Evolutionary conservation across 2,797 vertebrate genomes (phyloP).

Genomic region (Ctenosaura bakeri): DNA sequence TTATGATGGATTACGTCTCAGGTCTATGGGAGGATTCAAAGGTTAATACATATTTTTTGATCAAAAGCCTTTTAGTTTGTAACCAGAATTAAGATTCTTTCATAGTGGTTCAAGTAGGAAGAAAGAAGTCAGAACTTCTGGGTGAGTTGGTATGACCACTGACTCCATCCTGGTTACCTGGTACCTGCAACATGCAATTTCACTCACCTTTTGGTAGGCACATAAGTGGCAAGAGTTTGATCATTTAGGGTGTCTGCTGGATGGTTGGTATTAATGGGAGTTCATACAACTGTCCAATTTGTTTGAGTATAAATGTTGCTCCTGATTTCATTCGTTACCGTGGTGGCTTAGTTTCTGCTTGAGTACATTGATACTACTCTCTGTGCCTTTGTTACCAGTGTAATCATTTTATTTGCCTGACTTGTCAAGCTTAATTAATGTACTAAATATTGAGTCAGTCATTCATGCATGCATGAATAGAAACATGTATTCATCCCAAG

Average conservation of each 20-base stretch:
- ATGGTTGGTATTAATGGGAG: neutral
- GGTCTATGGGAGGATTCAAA: neutral
- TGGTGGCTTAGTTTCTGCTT: neutral
- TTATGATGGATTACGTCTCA: neutral
- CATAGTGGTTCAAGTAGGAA: neutral
- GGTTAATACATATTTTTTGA: neutral
- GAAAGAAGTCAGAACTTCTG: neutral
- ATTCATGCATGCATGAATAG: neutral
- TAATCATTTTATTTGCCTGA: slow-evolving; percentile 24
- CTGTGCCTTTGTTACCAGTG: neutral
- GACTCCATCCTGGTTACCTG: neutral
- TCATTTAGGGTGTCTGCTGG: neutral
- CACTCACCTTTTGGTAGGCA: neutral
- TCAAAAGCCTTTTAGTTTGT: neutral
- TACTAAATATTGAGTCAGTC: slow-evolving; percentile 24
- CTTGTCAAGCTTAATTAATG: slow-evolving; percentile 4
- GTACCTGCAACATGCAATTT: neutral
- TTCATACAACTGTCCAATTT: neutral
- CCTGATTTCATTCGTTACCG: neutral
- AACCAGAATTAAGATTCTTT: neutral
- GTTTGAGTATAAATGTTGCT: neutral
- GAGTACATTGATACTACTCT: neutral
- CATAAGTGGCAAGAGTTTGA: neutral
- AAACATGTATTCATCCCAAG: neutral
- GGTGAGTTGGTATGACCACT: neutral